Percentiles rank a stretch among this genome's conserved stretches.
Conservation (phyloP, 2,888 invertebrate genomes). For the Ditylenchus weischeri region DNA sequence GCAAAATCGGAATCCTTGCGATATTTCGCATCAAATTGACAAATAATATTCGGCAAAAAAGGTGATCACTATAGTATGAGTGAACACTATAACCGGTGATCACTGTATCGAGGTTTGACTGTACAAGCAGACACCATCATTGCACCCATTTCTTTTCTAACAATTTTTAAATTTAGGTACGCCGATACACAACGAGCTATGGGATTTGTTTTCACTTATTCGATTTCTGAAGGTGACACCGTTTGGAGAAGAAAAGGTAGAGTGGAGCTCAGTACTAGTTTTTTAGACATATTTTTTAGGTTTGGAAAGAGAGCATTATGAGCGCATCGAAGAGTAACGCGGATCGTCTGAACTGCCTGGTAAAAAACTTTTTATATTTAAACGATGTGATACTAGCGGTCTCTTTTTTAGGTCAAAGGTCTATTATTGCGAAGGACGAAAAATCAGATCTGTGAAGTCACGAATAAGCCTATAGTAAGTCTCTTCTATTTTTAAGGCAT, state of each 20-base stretch:
- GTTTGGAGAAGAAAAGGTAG: slow-evolving; percentile 75
- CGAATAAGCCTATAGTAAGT: slow-evolving; percentile 57
- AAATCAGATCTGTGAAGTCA: slow-evolving; percentile 64
- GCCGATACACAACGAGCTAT: slow-evolving; percentile 87
- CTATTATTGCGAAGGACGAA: slow-evolving; percentile 85
- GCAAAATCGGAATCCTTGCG: too few species aligned
- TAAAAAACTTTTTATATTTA: too few species aligned
- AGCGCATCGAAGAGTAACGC: slow-evolving; percentile 33
- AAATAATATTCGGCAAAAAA: too few species aligned
- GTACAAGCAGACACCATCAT: too few species aligned
- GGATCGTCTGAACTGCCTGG: slow-evolving; percentile 72
- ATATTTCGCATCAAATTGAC: too few species aligned
- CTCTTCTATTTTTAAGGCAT: background rate
- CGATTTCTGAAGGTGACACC: slow-evolving; percentile 77
- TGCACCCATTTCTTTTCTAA: too few species aligned
- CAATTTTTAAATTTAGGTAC: slow-evolving; percentile 58
- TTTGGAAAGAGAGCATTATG: slow-evolving; percentile 90
- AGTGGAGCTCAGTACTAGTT: too few species aligned
- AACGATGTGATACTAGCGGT: too few species aligned
- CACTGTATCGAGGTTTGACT: too few species aligned
- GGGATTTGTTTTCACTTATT: slow-evolving; percentile 66
- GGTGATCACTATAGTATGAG: too few species aligned
- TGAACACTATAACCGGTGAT: too few species aligned
- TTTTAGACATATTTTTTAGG: slow-evolving; percentile 46
- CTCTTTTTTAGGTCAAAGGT: slow-evolving; percentile 72